Conservation (phyloP, 2,888 invertebrate genomes). For the Epirrhoe tristata region DNA sequence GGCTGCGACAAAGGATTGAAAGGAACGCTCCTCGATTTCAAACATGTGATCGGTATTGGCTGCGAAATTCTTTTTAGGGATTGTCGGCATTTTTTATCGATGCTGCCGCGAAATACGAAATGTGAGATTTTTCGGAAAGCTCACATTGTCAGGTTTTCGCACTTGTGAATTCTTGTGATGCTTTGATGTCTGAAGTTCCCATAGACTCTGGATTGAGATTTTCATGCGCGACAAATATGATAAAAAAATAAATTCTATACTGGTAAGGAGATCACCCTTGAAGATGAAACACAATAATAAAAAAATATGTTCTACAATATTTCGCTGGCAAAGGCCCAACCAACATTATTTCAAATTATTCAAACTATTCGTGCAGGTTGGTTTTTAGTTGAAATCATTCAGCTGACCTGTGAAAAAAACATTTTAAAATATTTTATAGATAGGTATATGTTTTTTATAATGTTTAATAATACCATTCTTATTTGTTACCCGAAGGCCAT, state of each 20-base stretch:
- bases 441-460: neutral
- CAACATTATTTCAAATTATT: no score
- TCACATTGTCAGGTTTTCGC: constrained; percentile 49
- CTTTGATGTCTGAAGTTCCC: constrained; percentile 6
- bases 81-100: constrained; percentile 71
- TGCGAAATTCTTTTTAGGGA: constrained; percentile 71
- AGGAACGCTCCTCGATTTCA: constrained; percentile 77
- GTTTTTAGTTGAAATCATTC: neutral
- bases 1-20: constrained; percentile 83
- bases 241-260: no score
- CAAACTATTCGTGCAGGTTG: neutral
- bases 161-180: constrained; percentile 40
- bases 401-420: neutral
- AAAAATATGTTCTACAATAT: neutral
- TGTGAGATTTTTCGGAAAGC: constrained; percentile 43
- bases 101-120: constrained; percentile 53
- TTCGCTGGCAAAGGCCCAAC: no score
- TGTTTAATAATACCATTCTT: neutral
- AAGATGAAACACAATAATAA: neutral
- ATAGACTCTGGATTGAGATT: neutral
- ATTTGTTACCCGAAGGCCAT: constrained; percentile 55
- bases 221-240: neutral
- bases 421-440: neutral
- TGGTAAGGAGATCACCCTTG: no score
- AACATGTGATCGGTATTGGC: constrained; percentile 79